Evolutionary conservation across 2,888 invertebrate species (phyloP).

Genomic region (Lymantria dispar): DNA sequence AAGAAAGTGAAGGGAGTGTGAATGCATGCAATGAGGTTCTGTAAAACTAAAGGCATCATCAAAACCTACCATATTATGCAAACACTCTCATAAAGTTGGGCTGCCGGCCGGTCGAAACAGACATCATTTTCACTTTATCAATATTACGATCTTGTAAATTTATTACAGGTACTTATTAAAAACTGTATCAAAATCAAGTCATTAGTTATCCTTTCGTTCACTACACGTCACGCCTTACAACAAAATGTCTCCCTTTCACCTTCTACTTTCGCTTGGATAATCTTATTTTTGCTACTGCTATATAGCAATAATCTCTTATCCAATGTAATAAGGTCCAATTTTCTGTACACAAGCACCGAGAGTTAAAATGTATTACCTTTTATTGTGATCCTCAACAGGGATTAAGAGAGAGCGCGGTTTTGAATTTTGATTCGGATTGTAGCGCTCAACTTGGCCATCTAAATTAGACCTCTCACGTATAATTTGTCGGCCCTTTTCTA

Average conservation of each 20-base stretch:
- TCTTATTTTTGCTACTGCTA: conserved; percentile 68
- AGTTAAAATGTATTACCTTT: conserved; percentile 83
- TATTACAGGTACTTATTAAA: too few species aligned
- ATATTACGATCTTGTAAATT: too few species aligned
- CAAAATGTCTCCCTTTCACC: conserved; percentile 81
- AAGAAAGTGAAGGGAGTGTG: too few species aligned
- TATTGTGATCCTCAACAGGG: conserved; percentile 82
- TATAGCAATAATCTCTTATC: conserved; percentile 49
- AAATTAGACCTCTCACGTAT: conserved; percentile 64
- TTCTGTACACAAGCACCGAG: conserved; percentile 41
- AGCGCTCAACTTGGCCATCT: conserved; percentile 63
- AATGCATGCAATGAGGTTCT: too few species aligned
- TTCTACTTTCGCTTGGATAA: conserved; percentile 82
- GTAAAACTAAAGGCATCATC: too few species aligned
- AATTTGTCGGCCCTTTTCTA: conserved; percentile 57
- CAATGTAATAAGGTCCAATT: conserved; percentile 52
- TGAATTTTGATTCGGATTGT: conserved; percentile 82
- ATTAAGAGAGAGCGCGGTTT: conserved; percentile 82
- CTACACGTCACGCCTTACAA: conserved; percentile 52
- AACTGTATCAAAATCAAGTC: conserved; percentile 23
- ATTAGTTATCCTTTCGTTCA: conserved; percentile 24
- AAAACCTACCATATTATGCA: too few species aligned
- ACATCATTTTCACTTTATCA: too few species aligned
- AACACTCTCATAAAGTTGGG: too few species aligned
- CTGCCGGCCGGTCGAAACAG: too few species aligned